A percentile compares a stretch with the other conserved stretches of the same genome.
phyloP scores from a whole-genome alignment of 2,797 vertebrate species.

The Sorex maritimensis region DNA sequence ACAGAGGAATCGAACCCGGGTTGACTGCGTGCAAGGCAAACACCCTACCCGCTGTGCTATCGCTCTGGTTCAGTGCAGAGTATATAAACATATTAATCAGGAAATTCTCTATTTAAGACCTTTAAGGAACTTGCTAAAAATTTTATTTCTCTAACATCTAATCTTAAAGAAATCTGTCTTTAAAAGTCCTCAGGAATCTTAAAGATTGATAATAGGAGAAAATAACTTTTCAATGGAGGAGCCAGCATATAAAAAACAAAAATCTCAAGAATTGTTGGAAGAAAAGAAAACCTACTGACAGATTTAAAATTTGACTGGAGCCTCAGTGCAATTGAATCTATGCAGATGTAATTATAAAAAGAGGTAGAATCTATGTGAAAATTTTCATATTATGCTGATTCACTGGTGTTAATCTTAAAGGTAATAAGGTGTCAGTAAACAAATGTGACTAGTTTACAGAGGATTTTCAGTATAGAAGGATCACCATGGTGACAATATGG shows the following conservation, averaged over 20 bases:
- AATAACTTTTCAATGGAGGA: background rate
- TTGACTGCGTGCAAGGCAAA: too few species aligned
- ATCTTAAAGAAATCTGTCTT: background rate
- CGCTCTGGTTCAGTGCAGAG: too few species aligned
- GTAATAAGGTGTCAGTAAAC: too few species aligned
- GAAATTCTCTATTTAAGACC: background rate
- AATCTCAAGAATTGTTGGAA: conserved; percentile 1
- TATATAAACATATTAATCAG: too few species aligned
- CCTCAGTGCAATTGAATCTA: background rate
- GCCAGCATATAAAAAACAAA: background rate
- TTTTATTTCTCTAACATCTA: background rate
- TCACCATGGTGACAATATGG: background rate
- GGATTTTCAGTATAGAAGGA: too few species aligned
- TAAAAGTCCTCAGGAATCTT: background rate
- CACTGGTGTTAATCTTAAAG: background rate
- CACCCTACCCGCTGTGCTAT: too few species aligned
- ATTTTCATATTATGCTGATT: background rate
- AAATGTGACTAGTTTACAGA: too few species aligned
- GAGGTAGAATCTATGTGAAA: background rate
- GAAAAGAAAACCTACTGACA: background rate
- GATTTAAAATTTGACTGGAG: conserved; percentile 17
- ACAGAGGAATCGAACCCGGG: too few species aligned
- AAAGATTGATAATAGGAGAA: background rate
- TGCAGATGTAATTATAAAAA: background rate
- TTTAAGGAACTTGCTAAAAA: background rate